Conservation (phyloP, 2,797 vertebrate genomes). For the Sebastes ruberrimus region DNA sequence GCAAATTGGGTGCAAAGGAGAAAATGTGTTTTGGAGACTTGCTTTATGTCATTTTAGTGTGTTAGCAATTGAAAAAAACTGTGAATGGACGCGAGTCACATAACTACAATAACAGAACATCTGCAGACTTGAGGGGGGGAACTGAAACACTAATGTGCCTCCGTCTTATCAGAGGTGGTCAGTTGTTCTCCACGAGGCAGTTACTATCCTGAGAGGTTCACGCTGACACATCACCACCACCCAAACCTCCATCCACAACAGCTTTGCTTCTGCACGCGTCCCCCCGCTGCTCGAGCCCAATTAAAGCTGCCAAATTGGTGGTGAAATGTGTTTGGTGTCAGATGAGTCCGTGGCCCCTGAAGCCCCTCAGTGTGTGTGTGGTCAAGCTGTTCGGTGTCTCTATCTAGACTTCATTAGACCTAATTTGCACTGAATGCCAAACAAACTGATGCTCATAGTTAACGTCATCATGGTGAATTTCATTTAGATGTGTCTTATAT, state of each 20-base stretch:
- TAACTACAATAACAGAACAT: not conserved
- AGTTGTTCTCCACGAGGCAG: not conserved
- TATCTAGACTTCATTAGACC: slow-evolving; percentile 25
- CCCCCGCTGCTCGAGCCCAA: slow-evolving; percentile 4
- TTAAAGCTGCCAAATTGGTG: slow-evolving; percentile 28
- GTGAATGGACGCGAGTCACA: too few species aligned
- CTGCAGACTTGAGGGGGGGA: not conserved
- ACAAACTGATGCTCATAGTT: slow-evolving; percentile 1
- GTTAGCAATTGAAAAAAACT: too few species aligned
- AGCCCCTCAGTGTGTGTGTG: not conserved
- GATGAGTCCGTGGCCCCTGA: slow-evolving; percentile 1
- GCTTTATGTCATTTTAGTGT: too few species aligned
- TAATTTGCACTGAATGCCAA: slow-evolving; percentile 31
- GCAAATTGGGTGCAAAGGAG: too few species aligned
- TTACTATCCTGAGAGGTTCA: not conserved
- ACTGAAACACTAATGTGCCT: not conserved
- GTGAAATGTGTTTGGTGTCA: slow-evolving; percentile 16
- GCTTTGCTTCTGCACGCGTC: not conserved
- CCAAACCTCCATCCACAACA: not conserved
- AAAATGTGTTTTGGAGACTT: too few species aligned
- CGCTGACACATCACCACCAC: not conserved
- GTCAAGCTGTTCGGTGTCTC: not conserved
- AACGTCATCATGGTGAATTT: slow-evolving; percentile 10
- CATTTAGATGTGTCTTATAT: not conserved
- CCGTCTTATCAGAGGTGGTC: not conserved